phyloP scores from a whole-genome alignment of 2,888 invertebrate species.

The Lottia scabra region DNA sequence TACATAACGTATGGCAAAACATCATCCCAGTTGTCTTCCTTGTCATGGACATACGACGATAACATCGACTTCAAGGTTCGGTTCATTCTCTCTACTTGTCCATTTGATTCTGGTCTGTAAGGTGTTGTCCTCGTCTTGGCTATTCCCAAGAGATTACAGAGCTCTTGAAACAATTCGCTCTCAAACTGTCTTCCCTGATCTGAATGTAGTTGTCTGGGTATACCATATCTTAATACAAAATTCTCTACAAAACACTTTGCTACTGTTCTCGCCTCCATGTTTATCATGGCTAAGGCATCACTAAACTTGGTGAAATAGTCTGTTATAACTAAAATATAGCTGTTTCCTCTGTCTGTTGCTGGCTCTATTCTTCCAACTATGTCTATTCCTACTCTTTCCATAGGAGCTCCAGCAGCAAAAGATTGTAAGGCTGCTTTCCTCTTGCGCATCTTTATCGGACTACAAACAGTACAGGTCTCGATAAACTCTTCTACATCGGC shows the following conservation, averaged over 20 bases:
- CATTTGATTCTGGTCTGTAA: no score
- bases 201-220: slow-evolving; percentile 23
- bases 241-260: slow-evolving; percentile 26
- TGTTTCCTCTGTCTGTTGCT: slow-evolving; percentile 23
- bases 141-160: no score
- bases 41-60: no score
- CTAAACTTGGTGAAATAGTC: slow-evolving; percentile 36
- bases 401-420: slow-evolving; percentile 15
- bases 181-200: slow-evolving; percentile 32
- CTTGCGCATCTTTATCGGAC: neutral
- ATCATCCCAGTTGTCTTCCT: no score
- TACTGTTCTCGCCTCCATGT: slow-evolving; percentile 29
- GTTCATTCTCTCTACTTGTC: no score
- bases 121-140: no score
- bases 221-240: slow-evolving; percentile 22
- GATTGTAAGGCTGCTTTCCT: no score
- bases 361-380: slow-evolving; percentile 26
- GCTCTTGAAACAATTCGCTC: no score
- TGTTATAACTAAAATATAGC: slow-evolving; percentile 27
- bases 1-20: no score
- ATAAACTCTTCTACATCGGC: slow-evolving; percentile 5
- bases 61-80: no score
- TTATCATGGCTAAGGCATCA: slow-evolving; percentile 14
- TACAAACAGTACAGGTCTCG: no score
- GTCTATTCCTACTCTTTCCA: slow-evolving; percentile 29